Percentiles rank a stretch among this genome's conserved stretches.
Conservation (phyloP, 1,140 invertebrate species). For the Philopotamus ludificatus region DNA sequence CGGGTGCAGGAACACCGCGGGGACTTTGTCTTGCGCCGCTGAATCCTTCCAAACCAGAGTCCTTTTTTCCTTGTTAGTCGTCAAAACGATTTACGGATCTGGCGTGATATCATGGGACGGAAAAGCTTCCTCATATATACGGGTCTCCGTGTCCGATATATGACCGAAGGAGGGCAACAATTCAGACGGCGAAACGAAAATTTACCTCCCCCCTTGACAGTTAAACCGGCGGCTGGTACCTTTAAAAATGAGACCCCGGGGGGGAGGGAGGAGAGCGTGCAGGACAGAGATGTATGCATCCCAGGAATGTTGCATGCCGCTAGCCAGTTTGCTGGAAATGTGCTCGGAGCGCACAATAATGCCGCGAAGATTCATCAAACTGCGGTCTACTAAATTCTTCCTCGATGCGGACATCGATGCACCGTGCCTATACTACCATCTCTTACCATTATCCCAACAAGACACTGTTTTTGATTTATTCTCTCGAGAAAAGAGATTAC, state of each 20-base stretch:
- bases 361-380: too few species aligned
- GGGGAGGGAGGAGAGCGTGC: too few species aligned
- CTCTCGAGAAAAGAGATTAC: conserved; percentile 7
- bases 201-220: conserved; percentile 9
- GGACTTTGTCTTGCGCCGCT: not conserved
- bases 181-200: conserved; percentile 15
- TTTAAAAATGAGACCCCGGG: conserved; percentile 14
- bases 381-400: not conserved
- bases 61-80: not conserved
- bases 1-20: not conserved
- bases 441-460: not conserved
- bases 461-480: not conserved
- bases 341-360: not conserved
- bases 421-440: too few species aligned
- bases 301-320: not conserved
- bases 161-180: conserved; percentile 14
- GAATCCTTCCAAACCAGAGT: not conserved
- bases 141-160: conserved; percentile 3
- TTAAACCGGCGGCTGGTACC: conserved; percentile 5
- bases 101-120: not conserved
- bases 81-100: not conserved
- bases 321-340: not conserved
- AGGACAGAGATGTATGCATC: not conserved
- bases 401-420: too few species aligned
- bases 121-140: not conserved